These are phyloP conservation scores for Rhopalosiphum maidis DNA, from an alignment of 1,140 invertebrate genomes.

Conservation along the genomic window DNA sequence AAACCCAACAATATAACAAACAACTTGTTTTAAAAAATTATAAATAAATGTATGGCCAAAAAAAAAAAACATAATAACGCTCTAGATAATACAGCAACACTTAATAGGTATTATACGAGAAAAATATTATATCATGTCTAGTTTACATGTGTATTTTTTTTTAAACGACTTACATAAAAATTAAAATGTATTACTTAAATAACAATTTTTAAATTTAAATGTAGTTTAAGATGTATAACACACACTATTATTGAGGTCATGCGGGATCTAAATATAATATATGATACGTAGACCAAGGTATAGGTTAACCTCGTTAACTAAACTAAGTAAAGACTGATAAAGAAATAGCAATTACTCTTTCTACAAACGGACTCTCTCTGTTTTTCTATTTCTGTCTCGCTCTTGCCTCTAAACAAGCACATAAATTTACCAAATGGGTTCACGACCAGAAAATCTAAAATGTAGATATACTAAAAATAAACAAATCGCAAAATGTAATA, in stretches of 20 bases:
- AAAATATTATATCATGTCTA: background rate
- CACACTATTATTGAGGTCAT: background rate
- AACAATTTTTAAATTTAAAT: background rate
- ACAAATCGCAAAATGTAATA: background rate
- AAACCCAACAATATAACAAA: slow-evolving; percentile 20
- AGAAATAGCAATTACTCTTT: background rate
- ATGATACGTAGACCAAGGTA: background rate
- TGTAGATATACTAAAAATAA: background rate
- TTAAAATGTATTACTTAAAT: too few relatives aligned
- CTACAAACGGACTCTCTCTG: background rate
- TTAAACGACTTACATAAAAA: too few relatives aligned
- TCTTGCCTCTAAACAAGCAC: background rate
- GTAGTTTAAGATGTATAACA: background rate
- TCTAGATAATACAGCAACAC: background rate
- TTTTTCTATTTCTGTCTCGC: background rate
- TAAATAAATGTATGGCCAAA: background rate
- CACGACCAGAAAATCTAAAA: slow-evolving; percentile 15
- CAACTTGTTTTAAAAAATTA: slow-evolving; percentile 8
- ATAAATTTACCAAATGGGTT: slow-evolving; percentile 6
- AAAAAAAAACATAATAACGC: background rate
- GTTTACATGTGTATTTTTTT: too few relatives aligned
- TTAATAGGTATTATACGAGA: background rate
- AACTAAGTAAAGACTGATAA: slow-evolving; percentile 16
- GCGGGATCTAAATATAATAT: background rate
- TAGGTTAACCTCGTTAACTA: background rate